phyloP scores from a whole-genome alignment of 2,113 vertebrate species.

The Pardalotus punctatus region DNA sequence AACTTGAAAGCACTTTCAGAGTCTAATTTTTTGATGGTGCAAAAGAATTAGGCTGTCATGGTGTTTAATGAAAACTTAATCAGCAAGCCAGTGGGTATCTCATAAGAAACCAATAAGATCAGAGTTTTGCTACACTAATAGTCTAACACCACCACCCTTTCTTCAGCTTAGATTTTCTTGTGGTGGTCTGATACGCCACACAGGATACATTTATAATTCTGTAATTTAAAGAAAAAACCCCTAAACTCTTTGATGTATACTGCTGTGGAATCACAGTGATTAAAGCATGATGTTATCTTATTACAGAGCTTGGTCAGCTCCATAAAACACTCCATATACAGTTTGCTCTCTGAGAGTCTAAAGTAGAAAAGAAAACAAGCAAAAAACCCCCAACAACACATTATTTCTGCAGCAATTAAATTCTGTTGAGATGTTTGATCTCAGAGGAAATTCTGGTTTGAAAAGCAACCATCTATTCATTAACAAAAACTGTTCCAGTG shows the following conservation, averaged over 20 bases:
- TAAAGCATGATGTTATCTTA: not conserved
- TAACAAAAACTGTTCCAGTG: not conserved
- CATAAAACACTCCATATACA: not conserved
- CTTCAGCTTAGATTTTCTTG: not conserved
- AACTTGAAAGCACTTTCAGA: not conserved
- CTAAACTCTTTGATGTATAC: not conserved
- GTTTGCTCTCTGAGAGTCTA: not conserved
- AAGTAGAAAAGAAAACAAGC: not conserved
- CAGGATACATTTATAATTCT: not conserved
- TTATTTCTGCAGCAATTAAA: not conserved
- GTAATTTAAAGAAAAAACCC: not conserved
- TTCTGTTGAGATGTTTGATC: not conserved
- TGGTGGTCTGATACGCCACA: not conserved
- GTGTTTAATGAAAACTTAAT: slow-evolving; percentile 31
- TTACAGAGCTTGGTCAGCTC: not conserved
- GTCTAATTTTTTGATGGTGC: not conserved
- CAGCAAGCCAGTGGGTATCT: not conserved
- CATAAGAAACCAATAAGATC: slow-evolving; percentile 13
- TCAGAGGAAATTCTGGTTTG: not conserved
- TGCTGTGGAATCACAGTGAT: not conserved
- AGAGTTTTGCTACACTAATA: not conserved
- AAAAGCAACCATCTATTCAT: not conserved
- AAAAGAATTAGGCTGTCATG: slow-evolving; percentile 10
- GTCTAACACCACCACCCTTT: not conserved
- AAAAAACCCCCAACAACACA: not conserved